Conservation (phyloP, 2,888 invertebrate species). For the Steinernema scapterisci region DNA sequence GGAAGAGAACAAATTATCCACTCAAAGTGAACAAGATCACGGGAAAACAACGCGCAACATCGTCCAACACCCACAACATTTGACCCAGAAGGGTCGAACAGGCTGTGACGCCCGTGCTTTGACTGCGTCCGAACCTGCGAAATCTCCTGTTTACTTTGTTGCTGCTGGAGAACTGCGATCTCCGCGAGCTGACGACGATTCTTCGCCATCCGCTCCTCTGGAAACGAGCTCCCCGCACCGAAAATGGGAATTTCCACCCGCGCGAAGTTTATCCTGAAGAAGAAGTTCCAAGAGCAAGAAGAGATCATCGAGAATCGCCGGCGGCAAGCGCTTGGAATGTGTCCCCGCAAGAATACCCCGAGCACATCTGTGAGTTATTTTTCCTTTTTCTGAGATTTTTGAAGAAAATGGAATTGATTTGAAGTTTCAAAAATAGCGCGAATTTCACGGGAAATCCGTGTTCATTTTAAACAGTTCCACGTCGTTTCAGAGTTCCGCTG, state of each 20-base stretch:
- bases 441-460: too few relatives aligned
- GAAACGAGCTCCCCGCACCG: background rate
- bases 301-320: background rate
- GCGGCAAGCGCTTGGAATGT: conserved; percentile 12
- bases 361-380: conserved; percentile 12
- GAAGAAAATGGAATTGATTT: too few relatives aligned
- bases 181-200: background rate
- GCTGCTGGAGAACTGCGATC: background rate
- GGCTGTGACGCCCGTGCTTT: too few relatives aligned
- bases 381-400: background rate
- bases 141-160: too few relatives aligned
- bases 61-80: too few relatives aligned
- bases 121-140: background rate
- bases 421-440: too few relatives aligned
- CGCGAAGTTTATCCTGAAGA: background rate
- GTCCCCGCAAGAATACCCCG: background rate
- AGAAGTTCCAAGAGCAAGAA: background rate
- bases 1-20: background rate
- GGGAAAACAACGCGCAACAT: too few relatives aligned
- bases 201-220: too few relatives aligned
- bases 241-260: background rate
- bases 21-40: too few relatives aligned
- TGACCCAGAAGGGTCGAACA: too few relatives aligned
- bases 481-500: background rate
- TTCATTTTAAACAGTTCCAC: background rate